Evolutionary conservation across 1,140 invertebrate species (phyloP).

Genomic region (Drosophila truncata): DNA sequence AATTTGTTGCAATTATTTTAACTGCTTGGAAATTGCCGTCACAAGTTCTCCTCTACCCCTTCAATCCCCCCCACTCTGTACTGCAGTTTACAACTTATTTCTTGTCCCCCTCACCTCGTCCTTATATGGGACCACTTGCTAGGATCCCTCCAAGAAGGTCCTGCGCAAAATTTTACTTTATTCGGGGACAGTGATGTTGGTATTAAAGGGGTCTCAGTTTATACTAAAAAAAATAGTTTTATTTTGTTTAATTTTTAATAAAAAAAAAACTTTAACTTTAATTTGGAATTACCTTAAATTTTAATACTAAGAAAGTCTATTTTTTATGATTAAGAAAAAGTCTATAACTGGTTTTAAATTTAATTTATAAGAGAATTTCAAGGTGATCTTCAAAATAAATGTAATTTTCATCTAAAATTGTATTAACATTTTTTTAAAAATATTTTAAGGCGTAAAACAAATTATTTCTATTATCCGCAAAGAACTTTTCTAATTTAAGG

Average conservation of each 20-base stretch:
- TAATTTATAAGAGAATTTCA: no score
- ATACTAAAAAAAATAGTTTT: no score
- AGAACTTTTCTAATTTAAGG: no score
- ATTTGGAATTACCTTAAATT: not conserved
- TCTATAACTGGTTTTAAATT: no score
- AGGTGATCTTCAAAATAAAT: no score
- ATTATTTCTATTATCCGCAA: no score
- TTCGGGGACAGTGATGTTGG: not conserved
- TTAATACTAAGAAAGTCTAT: not conserved
- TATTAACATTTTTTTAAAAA: no score
- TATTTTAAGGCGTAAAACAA: no score
- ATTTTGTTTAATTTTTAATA: not conserved
- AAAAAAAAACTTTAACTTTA: not conserved
- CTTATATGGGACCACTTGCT: slow-evolving; percentile 10
- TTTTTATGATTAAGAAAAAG: no score
- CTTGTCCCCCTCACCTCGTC: not conserved
- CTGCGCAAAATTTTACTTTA: slow-evolving; percentile 13
- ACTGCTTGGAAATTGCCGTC: slow-evolving; percentile 70
- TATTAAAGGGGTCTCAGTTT: not conserved
- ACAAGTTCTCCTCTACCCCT: not conserved
- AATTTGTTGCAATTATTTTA: slow-evolving; percentile 83
- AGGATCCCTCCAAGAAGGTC: slow-evolving; percentile 4
- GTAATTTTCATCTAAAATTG: no score
- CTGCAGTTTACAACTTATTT: slow-evolving; percentile 63
- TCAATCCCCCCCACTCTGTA: not conserved